Percentiles rank a stretch among this genome's conserved stretches.
Conservation (phyloP, 2,797 vertebrate genomes). For the Rousettus madagascariensis region DNA sequence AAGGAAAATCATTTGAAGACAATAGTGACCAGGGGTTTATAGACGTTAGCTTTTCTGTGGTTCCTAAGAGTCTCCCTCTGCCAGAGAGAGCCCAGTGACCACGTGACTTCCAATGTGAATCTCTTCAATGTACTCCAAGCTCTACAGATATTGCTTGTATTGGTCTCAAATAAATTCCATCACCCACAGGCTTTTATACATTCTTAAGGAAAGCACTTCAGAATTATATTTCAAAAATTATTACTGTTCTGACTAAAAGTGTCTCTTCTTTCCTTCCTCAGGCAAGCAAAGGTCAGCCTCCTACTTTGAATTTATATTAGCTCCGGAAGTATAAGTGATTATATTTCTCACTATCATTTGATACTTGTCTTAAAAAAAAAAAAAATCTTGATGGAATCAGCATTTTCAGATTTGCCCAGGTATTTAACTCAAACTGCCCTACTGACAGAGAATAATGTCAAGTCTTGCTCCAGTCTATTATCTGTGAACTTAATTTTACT, state of each 20-base stretch:
- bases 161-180: constrained; percentile 54
- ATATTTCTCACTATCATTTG: constrained; percentile 53
- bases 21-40: accelerated
- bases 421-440: constrained; percentile 43
- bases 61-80: not conserved
- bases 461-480: not conserved
- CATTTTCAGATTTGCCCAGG: constrained; percentile 43
- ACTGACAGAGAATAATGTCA: not conserved
- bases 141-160: constrained; percentile 3
- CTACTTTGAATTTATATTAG: constrained; percentile 38
- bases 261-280: constrained; percentile 50
- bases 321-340: constrained; percentile 50
- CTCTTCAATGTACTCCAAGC: not conserved
- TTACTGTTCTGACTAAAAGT: constrained; percentile 48
- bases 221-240: constrained; percentile 17
- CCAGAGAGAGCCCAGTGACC: not conserved
- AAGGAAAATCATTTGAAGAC: not conserved
- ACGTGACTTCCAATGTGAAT: not conserved
- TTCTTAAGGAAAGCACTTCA: constrained; percentile 61
- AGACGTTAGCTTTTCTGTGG: not conserved
- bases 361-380: constrained; percentile 48
- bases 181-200: constrained; percentile 39
- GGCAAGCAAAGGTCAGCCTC: constrained; percentile 33
- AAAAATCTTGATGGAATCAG: constrained; percentile 40
- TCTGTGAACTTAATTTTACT: not conserved